Evolutionary conservation across 2,888 invertebrate species (phyloP), one percentile per base, ranked within the genome.

Genomic region (Cactoblastis cactorum): DNA sequence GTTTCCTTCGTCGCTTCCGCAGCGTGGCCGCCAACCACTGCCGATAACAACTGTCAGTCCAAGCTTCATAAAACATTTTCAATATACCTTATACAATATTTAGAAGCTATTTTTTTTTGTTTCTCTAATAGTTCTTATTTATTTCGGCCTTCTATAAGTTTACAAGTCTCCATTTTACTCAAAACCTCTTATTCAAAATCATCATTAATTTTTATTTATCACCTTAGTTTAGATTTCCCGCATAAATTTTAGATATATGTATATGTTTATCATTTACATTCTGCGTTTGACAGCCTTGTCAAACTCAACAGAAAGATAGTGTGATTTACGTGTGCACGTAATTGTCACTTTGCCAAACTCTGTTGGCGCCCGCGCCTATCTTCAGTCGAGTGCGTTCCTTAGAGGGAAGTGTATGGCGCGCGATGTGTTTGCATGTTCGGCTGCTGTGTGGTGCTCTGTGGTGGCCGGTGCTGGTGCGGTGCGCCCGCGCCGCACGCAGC

Each of bases 331-430:
- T 75, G 65, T 59, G 63, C 59, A 57, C 64, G 64, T 72, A 74
- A 73, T 83, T 89, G 88, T 82, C 87, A 86, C 70, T 59, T 80
- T 84, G 88, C 88, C 88, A 88, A 87, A 78, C 71, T 19, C 49
- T 19, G 69, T 74, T 63, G 76, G 77, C 83, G 82, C 72, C 71
- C 80, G 83, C 80, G 71, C 71, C 80, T 82, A 80, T 80, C 74
- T 84, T 87, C 87, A 88, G 88, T 87, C 77, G 80, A 80, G 83
- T 81, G 83, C 71, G 83, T 74, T 78, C 84, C 81, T 83, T 84
- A 83, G 88, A 69, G 81, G 80, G 86, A 81, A 81, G 87, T 86
- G 87, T 85, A 83, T 86, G 86, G 86, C 83, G 81, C 81, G 83
- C 78, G 74, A 89, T 89, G 89, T 89, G 89, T 80, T 83, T 88